Base-by-base conservation (phyloP, 1,140 invertebrate species). In the Hestina assimilis region DNA sequence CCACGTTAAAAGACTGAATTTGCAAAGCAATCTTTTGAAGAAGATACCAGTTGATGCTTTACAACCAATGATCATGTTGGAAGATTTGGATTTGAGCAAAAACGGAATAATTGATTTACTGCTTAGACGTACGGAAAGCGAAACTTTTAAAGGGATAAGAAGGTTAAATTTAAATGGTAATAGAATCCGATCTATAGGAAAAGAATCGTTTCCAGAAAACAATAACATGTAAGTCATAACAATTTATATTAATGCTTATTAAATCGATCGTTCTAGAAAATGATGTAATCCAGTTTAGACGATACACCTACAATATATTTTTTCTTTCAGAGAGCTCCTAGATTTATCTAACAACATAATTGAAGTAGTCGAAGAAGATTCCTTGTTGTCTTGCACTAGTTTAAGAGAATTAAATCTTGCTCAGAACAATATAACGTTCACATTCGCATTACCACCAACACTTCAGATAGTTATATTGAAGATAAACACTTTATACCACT, bases 281-380 rank as follows among this genome's bases (percentile, higher is more conserved):
- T 19, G 6, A 38, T 19, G 33, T 3, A 38, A 38, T 9, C 1
- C 15, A 17, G 23, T 52, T 42, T 41, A 11, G n/a, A n/a, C n/a
- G n/a, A 19, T 35, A 35, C 8, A 38, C 12, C 14, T 19, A 9
- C 41, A 62, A 41, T 42, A 45, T 29, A 24, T n/a, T 12, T n/a
- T 24, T 53, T 46, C 54, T 80, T 79, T 52, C 74, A 89, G 89
- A 38, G 81, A 88, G 70, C 52, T 82, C 9, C 61, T 90, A 21
- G 82, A 89, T 43, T 63, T 89, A 33, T 89, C 88, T 8, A 77
- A 89, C 62, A 90, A 90, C 47, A 66, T 79, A 19, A 87, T 90
- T 57, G 79, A 84, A 63, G 78, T 79, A 5, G 66, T 90, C 1
- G 85, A 88, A 66, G 68, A 75, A 15, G 71, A 80, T 6, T 53